A percentile compares a stretch with the other conserved stretches of the same genome.
These are phyloP conservation scores for Lasioglossum zephyrum DNA, from an alignment of 2,888 invertebrate genomes.

Conservation along the genomic window DNA sequence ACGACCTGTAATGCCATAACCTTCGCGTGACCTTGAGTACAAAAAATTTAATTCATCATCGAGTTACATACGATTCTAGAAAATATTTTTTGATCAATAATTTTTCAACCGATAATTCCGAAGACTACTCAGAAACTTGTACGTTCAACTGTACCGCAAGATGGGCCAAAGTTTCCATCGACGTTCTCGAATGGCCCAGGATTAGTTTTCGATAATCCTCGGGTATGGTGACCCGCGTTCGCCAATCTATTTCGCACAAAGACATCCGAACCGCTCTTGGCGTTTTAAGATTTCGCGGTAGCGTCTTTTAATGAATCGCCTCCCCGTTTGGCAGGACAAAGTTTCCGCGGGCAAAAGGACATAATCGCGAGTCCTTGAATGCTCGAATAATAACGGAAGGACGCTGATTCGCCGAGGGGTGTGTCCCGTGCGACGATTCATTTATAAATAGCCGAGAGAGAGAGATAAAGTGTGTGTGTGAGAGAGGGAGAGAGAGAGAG, in stretches of 20 bases:
- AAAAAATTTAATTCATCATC: not conserved
- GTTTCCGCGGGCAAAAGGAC: conserved; percentile 23
- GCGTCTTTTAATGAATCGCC: conserved; percentile 15
- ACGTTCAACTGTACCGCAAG: not conserved
- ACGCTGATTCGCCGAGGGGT: conserved; percentile 72
- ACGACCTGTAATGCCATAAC: no score
- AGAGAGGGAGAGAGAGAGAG: conserved; percentile 13
- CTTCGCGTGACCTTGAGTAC: no score
- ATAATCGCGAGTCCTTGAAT: conserved; percentile 54
- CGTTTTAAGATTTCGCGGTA: conserved; percentile 6
- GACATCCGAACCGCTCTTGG: not conserved
- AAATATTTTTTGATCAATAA: not conserved
- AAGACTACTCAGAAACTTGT: not conserved
- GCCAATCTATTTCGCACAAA: not conserved
- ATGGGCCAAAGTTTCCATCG: not conserved
- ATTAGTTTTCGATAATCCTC: conserved; percentile 5
- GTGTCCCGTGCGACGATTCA: conserved; percentile 73
- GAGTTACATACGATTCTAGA: not conserved
- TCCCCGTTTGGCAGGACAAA: not conserved
- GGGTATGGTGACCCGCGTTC: not conserved
- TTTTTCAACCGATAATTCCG: not conserved
- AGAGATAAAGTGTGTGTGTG: not conserved
- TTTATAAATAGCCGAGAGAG: conserved; percentile 77
- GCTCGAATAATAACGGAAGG: conserved; percentile 69
- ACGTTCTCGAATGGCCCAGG: not conserved